phyloP scores from a whole-genome alignment of 2,113 vertebrate genomes.

The Peromyscus californicus region DNA sequence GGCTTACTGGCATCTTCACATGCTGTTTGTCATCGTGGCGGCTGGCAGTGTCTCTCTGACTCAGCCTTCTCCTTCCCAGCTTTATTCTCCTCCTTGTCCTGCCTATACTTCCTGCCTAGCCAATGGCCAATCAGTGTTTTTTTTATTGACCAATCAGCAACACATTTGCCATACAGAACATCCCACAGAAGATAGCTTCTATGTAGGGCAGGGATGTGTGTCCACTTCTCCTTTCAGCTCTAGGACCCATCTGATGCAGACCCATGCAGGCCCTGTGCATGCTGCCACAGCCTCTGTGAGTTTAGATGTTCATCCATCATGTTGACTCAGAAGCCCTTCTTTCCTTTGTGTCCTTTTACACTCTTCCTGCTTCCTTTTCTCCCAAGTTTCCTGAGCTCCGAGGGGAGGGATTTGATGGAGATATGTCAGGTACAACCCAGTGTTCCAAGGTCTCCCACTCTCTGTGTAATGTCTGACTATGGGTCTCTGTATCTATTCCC shows the following conservation, averaged over 20 bases:
- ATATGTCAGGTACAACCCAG: accelerated
- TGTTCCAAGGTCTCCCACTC: not conserved
- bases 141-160: too few relatives aligned
- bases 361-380: not conserved
- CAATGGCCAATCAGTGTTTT: too few relatives aligned
- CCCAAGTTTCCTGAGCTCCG: too few relatives aligned
- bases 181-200: too few relatives aligned
- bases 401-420: not conserved
- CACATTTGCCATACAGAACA: too few relatives aligned
- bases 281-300: not conserved
- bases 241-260: not conserved
- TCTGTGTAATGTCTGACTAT: not conserved
- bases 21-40: too few relatives aligned
- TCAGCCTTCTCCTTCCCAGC: too few relatives aligned
- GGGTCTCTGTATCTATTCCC: not conserved
- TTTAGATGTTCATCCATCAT: not conserved
- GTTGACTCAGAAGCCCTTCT: not conserved
- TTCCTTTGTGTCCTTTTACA: not conserved
- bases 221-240: not conserved
- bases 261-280: not conserved
- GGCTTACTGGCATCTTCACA: too few relatives aligned
- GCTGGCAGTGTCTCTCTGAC: too few relatives aligned
- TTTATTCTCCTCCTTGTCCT: too few relatives aligned
- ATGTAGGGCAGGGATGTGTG: not conserved
- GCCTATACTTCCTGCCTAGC: too few relatives aligned